These are phyloP conservation scores for Mermis nigrescens DNA, from an alignment of 2,888 invertebrate species.

Conservation along the genomic window DNA sequence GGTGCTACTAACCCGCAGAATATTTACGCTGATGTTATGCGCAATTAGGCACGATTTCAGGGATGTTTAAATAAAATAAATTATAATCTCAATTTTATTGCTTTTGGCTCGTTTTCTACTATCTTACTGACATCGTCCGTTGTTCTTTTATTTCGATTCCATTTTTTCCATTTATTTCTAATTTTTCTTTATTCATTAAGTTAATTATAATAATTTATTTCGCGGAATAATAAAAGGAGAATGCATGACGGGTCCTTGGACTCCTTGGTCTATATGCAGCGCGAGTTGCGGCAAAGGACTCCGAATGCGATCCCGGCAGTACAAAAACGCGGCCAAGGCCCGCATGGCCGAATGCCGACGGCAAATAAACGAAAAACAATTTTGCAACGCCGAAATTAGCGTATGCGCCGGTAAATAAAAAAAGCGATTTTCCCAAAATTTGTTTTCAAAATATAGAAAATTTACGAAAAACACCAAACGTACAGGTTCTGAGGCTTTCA, in stretches of 20 bases:
- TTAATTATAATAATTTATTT: too few species aligned
- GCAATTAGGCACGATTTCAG: too few species aligned
- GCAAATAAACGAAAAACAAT: constrained; percentile 55
- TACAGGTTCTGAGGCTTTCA: constrained; percentile 32
- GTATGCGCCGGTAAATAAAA: constrained; percentile 23
- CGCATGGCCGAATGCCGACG: constrained; percentile 38
- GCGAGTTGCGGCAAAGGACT: constrained; percentile 56
- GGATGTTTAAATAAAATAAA: too few species aligned
- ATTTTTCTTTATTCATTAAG: too few species aligned
- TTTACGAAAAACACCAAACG: too few species aligned
- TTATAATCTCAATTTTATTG: too few species aligned
- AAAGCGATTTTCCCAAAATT: background rate
- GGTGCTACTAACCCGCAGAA: too few species aligned
- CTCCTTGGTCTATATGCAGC: constrained; percentile 60
- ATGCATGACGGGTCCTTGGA: constrained; percentile 54
- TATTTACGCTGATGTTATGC: too few species aligned
- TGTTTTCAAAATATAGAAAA: background rate
- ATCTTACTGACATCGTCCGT: too few species aligned
- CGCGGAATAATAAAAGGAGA: constrained; percentile 37
- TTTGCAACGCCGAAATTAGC: constrained; percentile 30
- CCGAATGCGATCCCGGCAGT: constrained; percentile 50
- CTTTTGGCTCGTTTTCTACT: too few species aligned
- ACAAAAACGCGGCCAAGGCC: constrained; percentile 42
- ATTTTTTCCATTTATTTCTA: background rate
- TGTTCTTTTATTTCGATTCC: too few species aligned